Percentiles rank a stretch among this genome's conserved stretches.
phyloP scores from a whole-genome alignment of 2,113 vertebrate genomes.

The Bos taurus region DNA sequence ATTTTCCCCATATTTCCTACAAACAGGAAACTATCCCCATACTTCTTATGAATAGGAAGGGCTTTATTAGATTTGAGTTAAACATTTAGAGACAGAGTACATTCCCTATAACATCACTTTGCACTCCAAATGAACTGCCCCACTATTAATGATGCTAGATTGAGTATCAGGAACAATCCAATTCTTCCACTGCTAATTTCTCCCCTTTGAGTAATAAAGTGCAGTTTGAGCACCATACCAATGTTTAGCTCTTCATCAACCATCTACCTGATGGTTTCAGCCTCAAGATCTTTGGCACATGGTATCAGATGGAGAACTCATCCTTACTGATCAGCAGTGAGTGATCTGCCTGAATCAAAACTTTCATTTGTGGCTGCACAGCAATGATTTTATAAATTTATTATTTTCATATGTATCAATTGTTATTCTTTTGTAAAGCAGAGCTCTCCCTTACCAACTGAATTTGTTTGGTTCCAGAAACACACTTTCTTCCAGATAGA shows the following conservation, averaged over 20 bases:
- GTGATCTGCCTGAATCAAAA: not conserved
- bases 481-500: not conserved
- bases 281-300: not conserved
- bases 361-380: not conserved
- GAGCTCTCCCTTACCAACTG: not conserved
- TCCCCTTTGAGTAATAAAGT: not conserved
- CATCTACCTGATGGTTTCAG: not conserved
- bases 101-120: not conserved
- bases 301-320: not conserved
- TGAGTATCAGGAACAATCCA: too few species aligned
- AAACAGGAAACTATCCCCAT: not conserved
- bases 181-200: not conserved
- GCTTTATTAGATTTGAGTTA: not conserved
- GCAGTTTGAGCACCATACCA: not conserved
- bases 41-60: not conserved
- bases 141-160: not conserved
- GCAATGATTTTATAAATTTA: not conserved
- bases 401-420: not conserved
- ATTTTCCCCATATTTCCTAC: not conserved
- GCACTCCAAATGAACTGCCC: not conserved
- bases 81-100: not conserved
- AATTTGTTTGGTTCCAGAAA: not conserved
- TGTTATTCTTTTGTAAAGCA: not conserved
- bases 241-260: not conserved
- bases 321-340: not conserved